Percentiles rank a stretch among this genome's conserved stretches.
phyloP scores from a whole-genome alignment of 2,113 vertebrate genomes.

The Platysteira castanea region DNA sequence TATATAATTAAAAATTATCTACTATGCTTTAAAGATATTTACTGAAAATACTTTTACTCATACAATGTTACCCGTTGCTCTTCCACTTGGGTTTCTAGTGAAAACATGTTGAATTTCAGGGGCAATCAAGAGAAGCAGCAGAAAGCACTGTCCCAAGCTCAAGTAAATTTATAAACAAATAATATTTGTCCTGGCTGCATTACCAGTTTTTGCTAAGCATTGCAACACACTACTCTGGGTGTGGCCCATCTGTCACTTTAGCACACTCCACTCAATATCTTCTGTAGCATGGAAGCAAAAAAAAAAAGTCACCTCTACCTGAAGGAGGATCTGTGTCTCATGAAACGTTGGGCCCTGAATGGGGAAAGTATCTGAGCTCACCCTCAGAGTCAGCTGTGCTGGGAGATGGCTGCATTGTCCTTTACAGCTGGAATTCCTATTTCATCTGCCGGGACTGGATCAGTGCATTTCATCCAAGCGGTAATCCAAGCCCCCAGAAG shows the following conservation, averaged over 20 bases:
- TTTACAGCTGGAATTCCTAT: background rate
- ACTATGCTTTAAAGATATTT: background rate
- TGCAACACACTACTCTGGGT: background rate
- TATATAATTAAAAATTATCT: background rate
- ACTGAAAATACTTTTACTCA: background rate
- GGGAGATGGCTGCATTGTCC: background rate
- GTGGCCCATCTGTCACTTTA: background rate
- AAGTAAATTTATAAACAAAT: background rate
- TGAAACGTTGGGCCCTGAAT: rapidly evolving
- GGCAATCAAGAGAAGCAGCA: background rate
- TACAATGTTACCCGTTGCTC: background rate
- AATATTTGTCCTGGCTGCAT: background rate
- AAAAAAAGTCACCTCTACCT: background rate
- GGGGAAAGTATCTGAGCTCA: background rate
- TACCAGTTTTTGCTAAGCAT: background rate
- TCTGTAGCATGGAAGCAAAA: background rate
- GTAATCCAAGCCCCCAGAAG: background rate
- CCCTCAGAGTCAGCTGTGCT: background rate
- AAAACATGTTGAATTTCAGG: background rate
- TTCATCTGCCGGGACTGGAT: background rate
- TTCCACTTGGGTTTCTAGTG: background rate
- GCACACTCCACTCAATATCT: background rate
- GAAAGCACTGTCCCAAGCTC: background rate
- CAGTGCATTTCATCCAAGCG: background rate
- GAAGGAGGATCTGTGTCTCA: background rate